These are phyloP conservation scores for Melolontha melolontha DNA, from an alignment of 2,888 invertebrate genomes.

Conservation along the genomic window DNA sequence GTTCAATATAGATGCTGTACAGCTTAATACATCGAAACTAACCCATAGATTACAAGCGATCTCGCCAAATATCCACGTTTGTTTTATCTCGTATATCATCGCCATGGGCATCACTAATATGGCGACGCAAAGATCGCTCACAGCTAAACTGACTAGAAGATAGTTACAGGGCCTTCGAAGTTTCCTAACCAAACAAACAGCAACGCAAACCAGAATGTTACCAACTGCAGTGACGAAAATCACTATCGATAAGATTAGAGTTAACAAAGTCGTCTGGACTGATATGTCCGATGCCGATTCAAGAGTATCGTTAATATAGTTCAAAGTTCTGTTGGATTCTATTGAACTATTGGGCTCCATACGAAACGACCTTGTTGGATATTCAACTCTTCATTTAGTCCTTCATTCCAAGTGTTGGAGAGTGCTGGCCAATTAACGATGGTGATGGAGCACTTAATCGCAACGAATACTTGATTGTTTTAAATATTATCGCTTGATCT, in stretches of 20 bases:
- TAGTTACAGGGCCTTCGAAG: constrained; percentile 91
- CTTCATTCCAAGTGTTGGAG: too few relatives aligned
- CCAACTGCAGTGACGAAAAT: constrained; percentile 86
- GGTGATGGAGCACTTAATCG: too few relatives aligned
- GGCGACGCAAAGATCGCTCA: constrained; percentile 96
- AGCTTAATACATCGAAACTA: constrained; percentile 96
- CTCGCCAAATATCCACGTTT: constrained; percentile 93
- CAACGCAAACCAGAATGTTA: constrained; percentile 94
- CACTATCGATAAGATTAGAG: constrained; percentile 78
- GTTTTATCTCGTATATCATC: constrained; percentile 91
- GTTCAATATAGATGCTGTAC: constrained; percentile 98
- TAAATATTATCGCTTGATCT: too few relatives aligned
- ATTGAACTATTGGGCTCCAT: constrained; percentile 63
- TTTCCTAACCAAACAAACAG: constrained; percentile 94
- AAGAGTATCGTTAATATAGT: constrained; percentile 51
- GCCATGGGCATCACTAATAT: constrained; percentile 98
- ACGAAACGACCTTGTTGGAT: constrained; percentile 52
- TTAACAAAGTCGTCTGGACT: constrained; percentile 75
- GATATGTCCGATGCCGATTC: constrained; percentile 53
- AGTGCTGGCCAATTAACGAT: neutral
- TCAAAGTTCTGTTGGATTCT: constrained; percentile 47
- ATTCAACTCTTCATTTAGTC: neutral
- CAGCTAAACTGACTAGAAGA: constrained; percentile 92
- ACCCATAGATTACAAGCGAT: constrained; percentile 96
- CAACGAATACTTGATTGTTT: too few relatives aligned